A percentile compares a stretch with the other conserved stretches of the same genome.
These are phyloP conservation scores for Trilocha varians DNA, from an alignment of 2,888 invertebrate species.

Conservation along the genomic window DNA sequence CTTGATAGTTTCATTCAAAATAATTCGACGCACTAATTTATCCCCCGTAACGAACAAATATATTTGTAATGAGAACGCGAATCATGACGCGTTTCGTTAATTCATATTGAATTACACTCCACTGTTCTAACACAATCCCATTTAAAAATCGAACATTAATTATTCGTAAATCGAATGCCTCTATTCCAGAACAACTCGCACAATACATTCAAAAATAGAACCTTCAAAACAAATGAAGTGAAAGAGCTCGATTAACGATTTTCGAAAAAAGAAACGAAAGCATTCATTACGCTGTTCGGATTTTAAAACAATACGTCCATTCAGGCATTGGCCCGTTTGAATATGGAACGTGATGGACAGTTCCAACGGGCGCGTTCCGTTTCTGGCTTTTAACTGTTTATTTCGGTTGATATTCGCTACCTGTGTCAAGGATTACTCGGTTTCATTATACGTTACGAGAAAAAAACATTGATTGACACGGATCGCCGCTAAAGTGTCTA, in stretches of 20 bases:
- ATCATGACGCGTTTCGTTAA: slow-evolving; percentile 56
- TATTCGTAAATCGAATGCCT: slow-evolving; percentile 36
- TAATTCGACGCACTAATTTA: not conserved
- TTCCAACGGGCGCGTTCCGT: slow-evolving; percentile 32
- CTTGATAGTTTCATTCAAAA: not conserved
- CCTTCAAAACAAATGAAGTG: slow-evolving; percentile 63
- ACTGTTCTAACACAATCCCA: slow-evolving; percentile 45
- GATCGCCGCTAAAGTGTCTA: slow-evolving; percentile 35
- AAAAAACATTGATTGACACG: slow-evolving; percentile 35
- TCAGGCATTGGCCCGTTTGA: slow-evolving; percentile 57
- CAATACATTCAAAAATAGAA: slow-evolving; percentile 26
- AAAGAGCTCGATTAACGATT: slow-evolving; percentile 66
- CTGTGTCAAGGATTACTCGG: slow-evolving; percentile 30
- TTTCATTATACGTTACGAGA: slow-evolving; percentile 37
- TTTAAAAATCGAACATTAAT: slow-evolving; percentile 22
- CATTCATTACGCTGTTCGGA: slow-evolving; percentile 55
- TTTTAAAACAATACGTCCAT: slow-evolving; percentile 66
- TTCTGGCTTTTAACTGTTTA: slow-evolving; percentile 50
- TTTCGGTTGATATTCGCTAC: slow-evolving; percentile 43
- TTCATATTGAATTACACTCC: slow-evolving; percentile 67
- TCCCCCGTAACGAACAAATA: slow-evolving; percentile 1
- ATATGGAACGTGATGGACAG: slow-evolving; percentile 63
- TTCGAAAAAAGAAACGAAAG: slow-evolving; percentile 43
- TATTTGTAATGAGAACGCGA: slow-evolving; percentile 23
- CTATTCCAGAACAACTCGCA: slow-evolving; percentile 41